phyloP scores from a whole-genome alignment of 2,888 invertebrate genomes.

The Itoplectis maculator region DNA sequence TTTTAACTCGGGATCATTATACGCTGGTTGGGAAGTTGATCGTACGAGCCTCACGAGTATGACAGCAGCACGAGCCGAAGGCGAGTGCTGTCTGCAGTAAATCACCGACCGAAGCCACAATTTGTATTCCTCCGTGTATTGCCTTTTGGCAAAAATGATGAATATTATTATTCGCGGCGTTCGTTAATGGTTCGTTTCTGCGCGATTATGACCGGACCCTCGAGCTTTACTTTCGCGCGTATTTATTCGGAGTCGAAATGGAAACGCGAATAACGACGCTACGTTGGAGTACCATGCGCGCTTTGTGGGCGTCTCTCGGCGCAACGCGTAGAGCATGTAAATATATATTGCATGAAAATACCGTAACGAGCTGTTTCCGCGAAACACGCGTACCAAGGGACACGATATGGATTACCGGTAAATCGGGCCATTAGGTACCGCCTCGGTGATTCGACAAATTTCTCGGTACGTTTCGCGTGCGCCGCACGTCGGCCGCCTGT shows the following conservation, averaged over 20 bases:
- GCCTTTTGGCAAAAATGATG: neutral
- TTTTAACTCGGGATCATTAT: too few relatives aligned
- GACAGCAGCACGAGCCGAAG: too few relatives aligned
- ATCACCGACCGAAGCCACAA: neutral
- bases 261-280: neutral
- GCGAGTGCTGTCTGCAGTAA: too few relatives aligned
- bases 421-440: conserved; percentile 24
- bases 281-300: conserved; percentile 1
- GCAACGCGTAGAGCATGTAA: neutral
- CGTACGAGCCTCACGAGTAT: too few relatives aligned
- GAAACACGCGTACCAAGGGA: conserved; percentile 13
- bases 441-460: conserved; percentile 26
- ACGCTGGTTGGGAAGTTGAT: too few relatives aligned
- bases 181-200: neutral
- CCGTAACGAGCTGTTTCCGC: conserved; percentile 19
- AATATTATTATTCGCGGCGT: neutral
- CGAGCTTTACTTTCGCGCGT: neutral
- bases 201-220: neutral
- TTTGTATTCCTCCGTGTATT: neutral
- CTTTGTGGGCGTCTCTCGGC: neutral
- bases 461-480: conserved; percentile 36
- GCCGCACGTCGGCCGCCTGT: too few relatives aligned
- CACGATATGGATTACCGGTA: conserved; percentile 27
- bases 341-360: conserved; percentile 10
- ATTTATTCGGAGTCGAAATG: neutral